Base-by-base conservation (phyloP, 1,140 invertebrate species). In the Daktulosphaira vitifoliae region DNA sequence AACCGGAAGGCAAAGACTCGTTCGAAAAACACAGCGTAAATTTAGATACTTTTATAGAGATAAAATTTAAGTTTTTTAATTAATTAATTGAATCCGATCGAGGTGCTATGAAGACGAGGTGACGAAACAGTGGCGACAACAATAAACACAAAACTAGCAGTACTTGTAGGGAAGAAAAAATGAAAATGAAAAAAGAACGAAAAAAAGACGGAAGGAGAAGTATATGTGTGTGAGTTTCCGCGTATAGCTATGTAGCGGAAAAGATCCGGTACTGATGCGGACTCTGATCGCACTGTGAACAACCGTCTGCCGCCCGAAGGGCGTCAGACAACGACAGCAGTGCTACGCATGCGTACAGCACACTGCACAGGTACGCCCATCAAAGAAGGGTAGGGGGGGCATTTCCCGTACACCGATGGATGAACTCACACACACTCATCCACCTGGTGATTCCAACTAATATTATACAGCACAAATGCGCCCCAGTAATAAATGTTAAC, bases 381-480 rank as follows among this genome's bases (percentile, higher is more conserved):
- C 56, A 25, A 38, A 13, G 8, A 20, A 7, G 53, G 22, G 53
- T 20, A 26, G 37, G 38, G 78, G 77, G 51, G 76, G 78, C 52
- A 77, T 77, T 33, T 18, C 74, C 15, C 38, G n/a, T 15, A 4
- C 44, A 16, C 15, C 44, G 20, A 37, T 18, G 33, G 13, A 29
- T 13, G 11, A 23, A 29, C 16, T 9, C 22, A n/a, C 37, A 23
- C 15, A 23, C 53, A 42, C 39, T 16, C 54, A 59, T 38, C 39
- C 39, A 59, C 54, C 54, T 59, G 54, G 54, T 59, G 54, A 59
- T 44, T 46, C n/a, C 54, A n/a, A 25, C 3, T 26, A 20, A 46
- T 15, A 59, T 18, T 20, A 6, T 38, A 23, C 13, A 2, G 18
- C 3, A 33, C 7, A n/a, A 37, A 9, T 29, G 15, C n/a, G 2